Evolutionary conservation across 2,888 invertebrate species (phyloP), one percentile per base, ranked within the genome.

Genomic region (Micoletzkya japonica): DNA sequence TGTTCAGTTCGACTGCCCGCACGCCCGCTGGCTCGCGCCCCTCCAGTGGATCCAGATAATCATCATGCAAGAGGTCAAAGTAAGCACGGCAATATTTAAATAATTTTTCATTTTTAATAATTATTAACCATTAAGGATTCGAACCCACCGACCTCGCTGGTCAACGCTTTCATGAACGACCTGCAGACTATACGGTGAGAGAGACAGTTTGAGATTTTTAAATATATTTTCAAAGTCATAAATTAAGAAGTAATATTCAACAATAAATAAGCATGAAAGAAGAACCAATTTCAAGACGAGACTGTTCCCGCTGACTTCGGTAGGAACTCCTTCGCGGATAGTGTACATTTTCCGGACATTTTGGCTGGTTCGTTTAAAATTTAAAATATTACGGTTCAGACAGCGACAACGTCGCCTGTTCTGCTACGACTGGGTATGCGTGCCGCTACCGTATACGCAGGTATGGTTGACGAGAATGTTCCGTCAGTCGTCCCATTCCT

Each of bases 11-110:
- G 71, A 73, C 17, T 74, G 75, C 60, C 73, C 75, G 37, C 66
- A 75, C 3, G 71, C 74, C 3, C 74, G 81, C 6, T 82, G 82
- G 82, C 73, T 79, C 73, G 71, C 79, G n/a, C 82, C 82, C 10
- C 69, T 82, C 20, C 77, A 81, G 57, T 82, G 82, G 82, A 59
- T 77, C 10, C 77, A 78, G 36, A 77, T 77, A n/a, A 72, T 79
- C 7, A 70, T 78, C 37, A 64, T 72, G 39, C 70, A 77, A 58
- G 76, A 78, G 20, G 77, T 74, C 60, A 77, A 64, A 52, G 64
- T 64, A 52, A 26, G 61, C 58, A 36, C 34, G n/a, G 58, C n/a
- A 6, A 56, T 56, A 28, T 28, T 56, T 26, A 4, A 58, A 14
- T 58, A 20, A 32, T 60, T 60, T 10, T 44, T 7, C 10, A 44